phyloP scores from a whole-genome alignment of 2,888 invertebrate species.

The Ennomos erosarius region DNA sequence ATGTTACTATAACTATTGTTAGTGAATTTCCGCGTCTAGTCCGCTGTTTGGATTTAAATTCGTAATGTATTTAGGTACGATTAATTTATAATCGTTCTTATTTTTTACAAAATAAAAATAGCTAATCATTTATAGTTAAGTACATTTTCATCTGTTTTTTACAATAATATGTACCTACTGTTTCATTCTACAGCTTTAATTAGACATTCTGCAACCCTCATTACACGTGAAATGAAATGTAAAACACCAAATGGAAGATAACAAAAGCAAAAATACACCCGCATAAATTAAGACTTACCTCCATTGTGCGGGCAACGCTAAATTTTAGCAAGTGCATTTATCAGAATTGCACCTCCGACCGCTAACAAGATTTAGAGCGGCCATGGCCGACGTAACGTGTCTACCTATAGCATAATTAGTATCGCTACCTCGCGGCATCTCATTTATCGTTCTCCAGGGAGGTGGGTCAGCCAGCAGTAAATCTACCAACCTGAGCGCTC shows the following conservation, averaged over 20 bases:
- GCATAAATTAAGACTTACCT: slow-evolving; percentile 47
- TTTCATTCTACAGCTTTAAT: no score
- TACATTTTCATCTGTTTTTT: no score
- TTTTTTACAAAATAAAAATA: no score
- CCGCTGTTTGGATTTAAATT: neutral
- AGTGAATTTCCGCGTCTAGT: slow-evolving; percentile 7
- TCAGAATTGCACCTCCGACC: slow-evolving; percentile 70
- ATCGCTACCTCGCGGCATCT: slow-evolving; percentile 81
- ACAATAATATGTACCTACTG: no score
- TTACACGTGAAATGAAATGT: no score
- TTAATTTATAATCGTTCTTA: no score
- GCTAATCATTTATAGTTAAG: no score
- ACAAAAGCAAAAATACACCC: slow-evolving; percentile 36
- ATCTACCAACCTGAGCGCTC: slow-evolving; percentile 82
- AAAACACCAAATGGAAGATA: slow-evolving; percentile 8
- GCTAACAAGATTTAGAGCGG: slow-evolving; percentile 75
- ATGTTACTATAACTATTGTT: slow-evolving; percentile 26
- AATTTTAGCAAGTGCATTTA: slow-evolving; percentile 67
- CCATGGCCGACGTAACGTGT: slow-evolving; percentile 63
- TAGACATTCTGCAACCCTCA: no score
- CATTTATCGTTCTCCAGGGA: slow-evolving; percentile 81
- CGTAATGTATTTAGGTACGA: no score
- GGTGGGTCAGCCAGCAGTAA: slow-evolving; percentile 83
- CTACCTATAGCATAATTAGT: slow-evolving; percentile 83
- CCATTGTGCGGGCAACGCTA: slow-evolving; percentile 48